phyloP scores from a whole-genome alignment of 2,888 invertebrate genomes.

The Ametastegia equiseti region DNA sequence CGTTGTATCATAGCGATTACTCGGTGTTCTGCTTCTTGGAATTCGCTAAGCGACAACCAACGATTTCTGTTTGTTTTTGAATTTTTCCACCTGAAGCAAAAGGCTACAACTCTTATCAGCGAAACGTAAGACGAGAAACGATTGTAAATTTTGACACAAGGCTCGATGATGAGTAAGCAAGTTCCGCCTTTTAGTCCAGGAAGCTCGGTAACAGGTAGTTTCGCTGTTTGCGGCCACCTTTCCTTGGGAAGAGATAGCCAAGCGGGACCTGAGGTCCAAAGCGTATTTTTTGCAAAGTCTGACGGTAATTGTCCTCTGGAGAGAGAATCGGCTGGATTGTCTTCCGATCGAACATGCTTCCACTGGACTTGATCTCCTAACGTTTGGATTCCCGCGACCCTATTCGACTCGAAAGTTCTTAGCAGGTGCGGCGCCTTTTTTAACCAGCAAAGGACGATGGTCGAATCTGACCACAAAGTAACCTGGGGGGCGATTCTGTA shows the following conservation, averaged over 20 bases:
- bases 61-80: not conserved
- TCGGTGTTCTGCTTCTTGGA: not conserved
- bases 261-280: slow-evolving; percentile 51
- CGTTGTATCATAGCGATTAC: not conserved
- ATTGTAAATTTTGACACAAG: not conserved
- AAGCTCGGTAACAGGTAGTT: no score
- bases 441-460: slow-evolving; percentile 53
- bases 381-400: slow-evolving; percentile 55
- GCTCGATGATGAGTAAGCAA: not conserved
- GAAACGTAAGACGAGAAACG: not conserved
- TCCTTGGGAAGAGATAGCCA: slow-evolving; percentile 50
- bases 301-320: slow-evolving; percentile 51
- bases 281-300: slow-evolving; percentile 47
- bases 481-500: no score
- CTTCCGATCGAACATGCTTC: slow-evolving; percentile 51
- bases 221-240: slow-evolving; percentile 22
- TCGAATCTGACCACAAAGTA: slow-evolving; percentile 53
- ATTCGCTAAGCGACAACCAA: not conserved
- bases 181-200: not conserved
- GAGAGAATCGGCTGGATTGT: slow-evolving; percentile 57
- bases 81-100: not conserved
- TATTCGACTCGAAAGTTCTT: slow-evolving; percentile 55
- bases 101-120: not conserved
- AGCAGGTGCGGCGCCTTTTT: slow-evolving; percentile 49
- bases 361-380: slow-evolving; percentile 42